A percentile compares a stretch with the other conserved stretches of the same genome.
These are phyloP conservation scores for Lymantria monacha DNA, from an alignment of 2,888 invertebrate species.

Conservation along the genomic window DNA sequence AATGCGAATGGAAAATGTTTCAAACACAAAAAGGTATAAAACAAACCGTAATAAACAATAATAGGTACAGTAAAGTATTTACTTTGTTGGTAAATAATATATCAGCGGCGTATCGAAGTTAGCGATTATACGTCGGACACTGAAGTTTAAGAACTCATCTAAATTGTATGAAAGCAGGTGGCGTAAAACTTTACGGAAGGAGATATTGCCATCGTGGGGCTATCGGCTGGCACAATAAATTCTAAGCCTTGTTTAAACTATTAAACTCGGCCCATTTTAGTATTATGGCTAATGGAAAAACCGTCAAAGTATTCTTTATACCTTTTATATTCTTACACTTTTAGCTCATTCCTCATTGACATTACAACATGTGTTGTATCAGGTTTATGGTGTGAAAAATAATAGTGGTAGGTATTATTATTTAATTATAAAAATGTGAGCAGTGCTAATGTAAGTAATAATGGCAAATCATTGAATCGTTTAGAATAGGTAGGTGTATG, in stretches of 20 bases:
- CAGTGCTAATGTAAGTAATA: no score
- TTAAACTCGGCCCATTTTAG: slow-evolving; percentile 21
- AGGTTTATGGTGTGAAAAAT: no score
- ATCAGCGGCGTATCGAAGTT: slow-evolving; percentile 10
- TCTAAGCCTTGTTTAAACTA: slow-evolving; percentile 26
- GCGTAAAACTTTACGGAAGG: slow-evolving; percentile 33
- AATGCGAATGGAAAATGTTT: not conserved
- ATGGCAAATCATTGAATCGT: no score
- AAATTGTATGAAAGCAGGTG: slow-evolving; percentile 38
- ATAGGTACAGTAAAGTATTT: not conserved
- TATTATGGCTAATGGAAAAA: slow-evolving; percentile 17
- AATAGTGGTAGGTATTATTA: no score
- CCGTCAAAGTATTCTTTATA: slow-evolving; percentile 2
- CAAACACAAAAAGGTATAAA: no score
- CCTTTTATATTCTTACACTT: no score
- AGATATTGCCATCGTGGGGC: slow-evolving; percentile 21
- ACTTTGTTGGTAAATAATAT: slow-evolving; percentile 10
- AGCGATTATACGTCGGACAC: slow-evolving; percentile 20
- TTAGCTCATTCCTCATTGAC: no score
- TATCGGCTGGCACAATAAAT: slow-evolving; percentile 27
- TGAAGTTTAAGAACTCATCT: slow-evolving; percentile 35
- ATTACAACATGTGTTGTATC: no score
- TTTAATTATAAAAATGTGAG: no score
- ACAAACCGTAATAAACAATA: no score
- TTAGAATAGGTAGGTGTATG: no score